Evolutionary conservation across 2,888 invertebrate genomes (phyloP), one percentile per base, ranked within the genome.

Genomic region (Apodemia hepburni): DNA sequence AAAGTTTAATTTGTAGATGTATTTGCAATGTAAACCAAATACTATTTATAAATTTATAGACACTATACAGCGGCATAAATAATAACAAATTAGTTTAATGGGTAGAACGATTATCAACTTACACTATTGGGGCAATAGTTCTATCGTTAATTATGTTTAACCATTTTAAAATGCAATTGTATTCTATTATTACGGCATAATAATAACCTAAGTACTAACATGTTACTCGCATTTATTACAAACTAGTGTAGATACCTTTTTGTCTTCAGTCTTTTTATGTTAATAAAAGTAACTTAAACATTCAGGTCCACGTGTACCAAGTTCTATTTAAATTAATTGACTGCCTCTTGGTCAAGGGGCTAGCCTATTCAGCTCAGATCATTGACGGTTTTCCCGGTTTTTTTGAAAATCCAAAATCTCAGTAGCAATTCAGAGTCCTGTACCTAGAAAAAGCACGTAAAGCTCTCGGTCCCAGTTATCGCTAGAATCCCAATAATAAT

Each of bases 1-100:
- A 64, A 64, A 66, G 65, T 64, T 38, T 64, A 67, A 66, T 70
- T 69, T 67, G 67, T 71, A 68, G 66, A 63, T 64, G 63, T 64
- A 45, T 33, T 61, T 35, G 57, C 15, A 47, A 61, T 58, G 29
- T 57, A 61, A 57, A 22, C 51, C 22, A 22, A 51, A 51, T 51
- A 11, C 49, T 49, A 49, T 49, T 49, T 49, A 49, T 49, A 49
- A 18, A 51, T 51, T 22, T 51, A 51, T 51, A 22, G 11, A 51
- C 51, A 51, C 3, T 51, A 6, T 38, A 38, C 38, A 22, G 12
- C 18, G 18, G 12, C 27, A 54, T 54, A 27, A 54, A 54, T 54
- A 49, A 49, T 49, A 54, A 54, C 51, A 54, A 54, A 22, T 54
- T 27, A 27, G 51, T 27, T 54, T 27, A 54, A 54, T 18, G 11